Conservation (phyloP, 1,140 invertebrate genomes). For the Hyles euphorbiae region DNA sequence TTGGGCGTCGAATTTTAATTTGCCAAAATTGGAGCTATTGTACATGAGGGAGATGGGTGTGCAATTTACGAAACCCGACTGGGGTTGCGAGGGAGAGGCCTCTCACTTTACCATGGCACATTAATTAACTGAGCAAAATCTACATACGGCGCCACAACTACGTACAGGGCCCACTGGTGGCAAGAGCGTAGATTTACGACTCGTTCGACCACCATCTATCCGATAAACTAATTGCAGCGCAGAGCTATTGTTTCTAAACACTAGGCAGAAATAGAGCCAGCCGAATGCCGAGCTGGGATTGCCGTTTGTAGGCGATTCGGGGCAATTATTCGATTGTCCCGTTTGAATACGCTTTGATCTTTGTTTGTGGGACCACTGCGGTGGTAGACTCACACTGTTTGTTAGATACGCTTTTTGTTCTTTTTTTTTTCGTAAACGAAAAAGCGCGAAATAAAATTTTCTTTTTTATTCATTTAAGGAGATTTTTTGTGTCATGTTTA, state of each 20-base stretch:
- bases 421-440: too few species aligned
- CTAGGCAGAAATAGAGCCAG: constrained; percentile 47
- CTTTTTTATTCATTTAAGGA: too few species aligned
- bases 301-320: constrained; percentile 37
- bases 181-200: constrained; percentile 68
- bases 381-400: not conserved
- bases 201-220: constrained; percentile 67
- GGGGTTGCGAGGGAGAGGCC: constrained; percentile 39
- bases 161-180: constrained; percentile 57
- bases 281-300: constrained; percentile 20
- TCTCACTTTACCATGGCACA: constrained; percentile 62
- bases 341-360: constrained; percentile 27
- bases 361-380: constrained; percentile 14
- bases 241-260: constrained; percentile 70
- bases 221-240: constrained; percentile 68
- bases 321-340: constrained; percentile 48
- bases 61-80: constrained; percentile 58
- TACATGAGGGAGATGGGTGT: constrained; percentile 57
- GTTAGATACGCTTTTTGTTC: too few species aligned
- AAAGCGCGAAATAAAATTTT: too few species aligned
- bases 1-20: constrained; percentile 59
- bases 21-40: constrained; percentile 55
- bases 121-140: constrained; percentile 68
- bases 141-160: constrained; percentile 61
- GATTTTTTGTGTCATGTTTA: too few species aligned